Evolutionary conservation across 2,888 invertebrate genomes (phyloP).

Genomic region (Ophion obscuratus): DNA sequence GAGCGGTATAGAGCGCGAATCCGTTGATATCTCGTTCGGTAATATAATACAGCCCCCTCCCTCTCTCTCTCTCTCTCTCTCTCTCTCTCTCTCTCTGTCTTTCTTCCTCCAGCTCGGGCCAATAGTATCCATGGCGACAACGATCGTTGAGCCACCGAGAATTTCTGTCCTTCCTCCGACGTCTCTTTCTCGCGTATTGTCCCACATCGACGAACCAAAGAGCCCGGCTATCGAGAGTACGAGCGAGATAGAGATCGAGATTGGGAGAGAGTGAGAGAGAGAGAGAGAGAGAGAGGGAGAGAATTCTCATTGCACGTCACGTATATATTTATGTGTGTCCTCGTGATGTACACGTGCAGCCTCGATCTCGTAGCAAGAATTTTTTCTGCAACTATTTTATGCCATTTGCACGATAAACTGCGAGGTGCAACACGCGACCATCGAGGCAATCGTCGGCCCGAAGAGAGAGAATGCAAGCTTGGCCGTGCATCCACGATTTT

Average conservation of each 20-base stretch:
- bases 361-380: constrained; percentile 32
- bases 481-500: too few relatives aligned
- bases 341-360: constrained; percentile 49
- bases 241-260: constrained; percentile 16
- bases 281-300: not conserved
- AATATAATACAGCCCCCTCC: constrained; percentile 35
- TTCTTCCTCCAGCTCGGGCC: constrained; percentile 53
- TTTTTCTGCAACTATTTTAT: constrained; percentile 24
- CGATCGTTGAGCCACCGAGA: constrained; percentile 58
- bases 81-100: constrained; percentile 33
- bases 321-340: constrained; percentile 36
- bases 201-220: constrained; percentile 28
- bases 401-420: constrained; percentile 6
- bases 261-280: constrained; percentile 4
- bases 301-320: constrained; percentile 17
- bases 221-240: constrained; percentile 5
- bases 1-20: constrained; percentile 36
- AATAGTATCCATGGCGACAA: constrained; percentile 67
- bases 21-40: constrained; percentile 49
- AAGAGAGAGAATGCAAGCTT: too few relatives aligned
- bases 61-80: constrained; percentile 28
- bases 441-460: too few relatives aligned
- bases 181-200: constrained; percentile 29
- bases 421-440: not conserved
- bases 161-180: constrained; percentile 50